Conservation (phyloP, 2,113 vertebrate genomes). For the Procavia capensis region DNA sequence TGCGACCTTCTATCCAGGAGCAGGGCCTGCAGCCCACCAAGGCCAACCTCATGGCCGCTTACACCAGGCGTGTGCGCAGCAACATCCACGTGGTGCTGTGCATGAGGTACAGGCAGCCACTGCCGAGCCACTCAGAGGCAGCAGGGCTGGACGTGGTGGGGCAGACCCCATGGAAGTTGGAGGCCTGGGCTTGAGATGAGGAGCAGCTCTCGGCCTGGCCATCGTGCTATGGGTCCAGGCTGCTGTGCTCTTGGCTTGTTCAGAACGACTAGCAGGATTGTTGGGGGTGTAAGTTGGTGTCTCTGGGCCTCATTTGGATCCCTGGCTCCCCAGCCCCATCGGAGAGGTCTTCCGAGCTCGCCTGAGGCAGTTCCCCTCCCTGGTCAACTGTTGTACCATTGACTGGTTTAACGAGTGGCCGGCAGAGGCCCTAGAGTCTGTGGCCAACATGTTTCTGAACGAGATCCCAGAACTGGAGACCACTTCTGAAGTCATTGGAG, state of each 20-base stretch:
- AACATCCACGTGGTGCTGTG: constrained; percentile 95
- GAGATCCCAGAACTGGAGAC: constrained; percentile 90
- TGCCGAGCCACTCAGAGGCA: fast-evolving
- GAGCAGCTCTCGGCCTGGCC: not conserved
- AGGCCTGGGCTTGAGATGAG: not conserved
- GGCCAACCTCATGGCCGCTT: constrained; percentile 93
- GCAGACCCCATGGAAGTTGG: not conserved
- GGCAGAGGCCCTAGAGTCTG: constrained; percentile 92
- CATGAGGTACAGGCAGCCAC: constrained; percentile 90
- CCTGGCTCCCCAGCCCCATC: constrained; percentile 87
- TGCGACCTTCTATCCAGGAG: constrained; percentile 91
- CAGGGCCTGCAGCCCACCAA: constrained; percentile 94
- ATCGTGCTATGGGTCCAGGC: not conserved
- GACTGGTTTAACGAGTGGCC: constrained; percentile 97
- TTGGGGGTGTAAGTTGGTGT: not conserved
- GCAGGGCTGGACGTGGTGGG: not conserved
- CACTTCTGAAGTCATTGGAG: constrained; percentile 72
- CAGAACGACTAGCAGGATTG: not conserved
- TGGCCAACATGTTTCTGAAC: constrained; percentile 90
- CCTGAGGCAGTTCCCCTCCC: constrained; percentile 95
- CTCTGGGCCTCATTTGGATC: not conserved
- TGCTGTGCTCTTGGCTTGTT: not conserved
- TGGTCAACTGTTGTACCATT: constrained; percentile 96
- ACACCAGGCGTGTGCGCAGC: constrained; percentile 89
- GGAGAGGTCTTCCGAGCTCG: constrained; percentile 94